Evolutionary conservation across 92 coral and sea anemone species (phyloP), one percentile per base, ranked within the genome.

Genomic region (Siderastrea siderea): DNA sequence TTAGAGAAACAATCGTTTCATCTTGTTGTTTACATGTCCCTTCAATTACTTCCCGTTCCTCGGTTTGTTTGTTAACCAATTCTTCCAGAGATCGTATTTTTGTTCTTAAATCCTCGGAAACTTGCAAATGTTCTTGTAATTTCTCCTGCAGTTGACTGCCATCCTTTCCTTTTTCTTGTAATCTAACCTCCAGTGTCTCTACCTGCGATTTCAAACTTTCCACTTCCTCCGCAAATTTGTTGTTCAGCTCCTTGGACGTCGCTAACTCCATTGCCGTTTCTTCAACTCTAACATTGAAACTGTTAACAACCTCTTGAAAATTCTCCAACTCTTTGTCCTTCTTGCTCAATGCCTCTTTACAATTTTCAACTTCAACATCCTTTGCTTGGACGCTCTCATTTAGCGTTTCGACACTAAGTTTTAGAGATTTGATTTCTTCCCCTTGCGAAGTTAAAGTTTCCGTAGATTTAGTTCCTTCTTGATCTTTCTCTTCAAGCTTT

Each of bases 291-390:
- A 80, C 92, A 58, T 93, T 88, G 47, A 96, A 79, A 71, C 85
- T 82, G 54, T 81, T 81, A 7, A 89, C 89, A 48, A 95, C 94
- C 49, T 85, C 82, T 75, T 83, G 88, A 59, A 78, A 95, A 61
- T 90, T 89, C 70, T 94, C 93, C 79, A 94, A 57, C 47, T 94
- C 98, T 57, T 92, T 84, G 46, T 94, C 93, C 53, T 91, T 86
- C 59, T 79, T 71, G 26, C 47, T 66, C 47, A 91, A 61, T 2
- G 60, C 68, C 19, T 92, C 91, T 26, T 69, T 87, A 17, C 72
- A 89, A 52, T 88, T 73, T n/a, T 68, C 63, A 65, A 95, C 52
- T 50, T 85, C 90, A 55, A 72, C 59, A 10, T 87, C 89, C 74
- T 92, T 93, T 12, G 74, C 75, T 54, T 88, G 87, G 55, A 66